These are phyloP conservation scores for Simalia tracyae DNA, from an alignment of 2,797 vertebrate species.

Conservation along the genomic window DNA sequence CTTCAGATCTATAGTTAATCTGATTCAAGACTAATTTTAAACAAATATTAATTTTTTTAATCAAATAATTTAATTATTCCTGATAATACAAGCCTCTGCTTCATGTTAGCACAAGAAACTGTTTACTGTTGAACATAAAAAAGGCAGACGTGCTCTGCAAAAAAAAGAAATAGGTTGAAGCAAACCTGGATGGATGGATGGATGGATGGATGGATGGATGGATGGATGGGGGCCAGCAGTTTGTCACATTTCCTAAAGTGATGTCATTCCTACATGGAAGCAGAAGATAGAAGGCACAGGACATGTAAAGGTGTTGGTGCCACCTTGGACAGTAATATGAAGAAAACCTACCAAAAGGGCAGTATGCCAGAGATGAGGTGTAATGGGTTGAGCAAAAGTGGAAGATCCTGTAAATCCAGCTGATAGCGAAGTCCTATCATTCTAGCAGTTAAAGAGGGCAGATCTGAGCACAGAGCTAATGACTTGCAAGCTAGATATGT, in stretches of 20 bases:
- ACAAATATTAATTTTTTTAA: neutral
- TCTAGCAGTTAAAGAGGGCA: neutral
- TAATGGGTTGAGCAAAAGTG: neutral
- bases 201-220: too few species aligned
- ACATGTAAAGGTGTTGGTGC: neutral
- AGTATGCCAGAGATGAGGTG: neutral
- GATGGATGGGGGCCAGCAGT: neutral
- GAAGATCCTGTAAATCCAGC: neutral
- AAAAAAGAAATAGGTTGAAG: neutral
- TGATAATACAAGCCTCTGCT: neutral
- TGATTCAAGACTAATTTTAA: constrained; percentile 39
- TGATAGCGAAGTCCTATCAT: neutral
- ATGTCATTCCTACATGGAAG: neutral
- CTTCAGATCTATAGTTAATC: constrained; percentile 49
- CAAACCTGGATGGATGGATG: neutral
- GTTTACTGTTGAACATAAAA: neutral
- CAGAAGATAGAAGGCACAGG: neutral
- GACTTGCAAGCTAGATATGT: too few species aligned
- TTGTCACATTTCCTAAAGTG: neutral
- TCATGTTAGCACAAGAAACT: neutral
- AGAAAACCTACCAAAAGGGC: neutral
- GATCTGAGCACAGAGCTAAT: neutral
- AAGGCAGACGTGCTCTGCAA: neutral
- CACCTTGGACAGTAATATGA: neutral
- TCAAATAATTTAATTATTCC: neutral